These are phyloP conservation scores for Paramuricea clavata DNA, from an alignment of 92 coral and sea anemone genomes.

Conservation along the genomic window DNA sequence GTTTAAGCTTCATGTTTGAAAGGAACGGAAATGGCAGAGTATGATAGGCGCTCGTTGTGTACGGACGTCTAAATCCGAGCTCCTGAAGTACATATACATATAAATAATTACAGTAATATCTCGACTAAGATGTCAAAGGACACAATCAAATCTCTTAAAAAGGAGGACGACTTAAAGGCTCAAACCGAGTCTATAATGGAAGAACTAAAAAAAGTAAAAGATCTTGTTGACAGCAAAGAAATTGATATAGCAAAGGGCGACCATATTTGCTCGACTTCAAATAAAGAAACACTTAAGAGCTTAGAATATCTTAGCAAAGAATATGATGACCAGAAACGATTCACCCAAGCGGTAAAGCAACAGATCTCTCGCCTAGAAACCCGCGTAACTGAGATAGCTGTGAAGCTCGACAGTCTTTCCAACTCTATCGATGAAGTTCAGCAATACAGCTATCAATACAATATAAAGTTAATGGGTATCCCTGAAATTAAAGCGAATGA, in stretches of 20 bases:
- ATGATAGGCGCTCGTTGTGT: neutral
- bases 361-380: neutral
- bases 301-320: neutral
- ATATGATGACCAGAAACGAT: neutral
- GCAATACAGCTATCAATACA: neutral
- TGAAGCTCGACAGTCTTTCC: neutral
- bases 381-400: neutral
- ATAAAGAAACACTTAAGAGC: neutral
- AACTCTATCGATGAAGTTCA: neutral
- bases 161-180: neutral
- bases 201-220: neutral
- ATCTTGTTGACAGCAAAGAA: neutral
- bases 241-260: neutral
- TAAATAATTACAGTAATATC: no score
- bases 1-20: no score
- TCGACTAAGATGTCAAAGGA: neutral
- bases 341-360: neutral
- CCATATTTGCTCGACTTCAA: neutral
- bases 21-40: no score
- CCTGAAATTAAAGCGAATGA: slow-evolving; percentile 28
- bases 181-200: neutral
- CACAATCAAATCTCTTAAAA: neutral
- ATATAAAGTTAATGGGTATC: neutral
- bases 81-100: neutral
- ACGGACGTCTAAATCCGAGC: neutral